Evolutionary conservation across 1,140 invertebrate species (phyloP), one percentile per base, ranked within the genome.

Genomic region (Prorops nasuta): DNA sequence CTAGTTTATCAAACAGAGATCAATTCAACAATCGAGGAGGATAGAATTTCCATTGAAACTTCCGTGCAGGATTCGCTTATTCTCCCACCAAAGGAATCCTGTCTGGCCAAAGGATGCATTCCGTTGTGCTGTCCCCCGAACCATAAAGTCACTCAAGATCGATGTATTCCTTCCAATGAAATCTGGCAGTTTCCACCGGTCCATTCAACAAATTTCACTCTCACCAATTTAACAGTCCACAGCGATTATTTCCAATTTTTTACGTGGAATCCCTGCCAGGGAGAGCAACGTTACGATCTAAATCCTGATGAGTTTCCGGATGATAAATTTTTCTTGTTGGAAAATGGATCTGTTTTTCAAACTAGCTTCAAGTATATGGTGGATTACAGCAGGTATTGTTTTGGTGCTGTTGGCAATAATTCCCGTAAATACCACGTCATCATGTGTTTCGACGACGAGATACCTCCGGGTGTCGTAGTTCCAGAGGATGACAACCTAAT

Each of bases 301-400:
- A 62, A 79, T 17, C 81, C 81, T 0, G 56, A 74, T 0, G 50
- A 59, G 21, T 57, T 67, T 10, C 64, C 57, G 24, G 48, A 64
- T 35, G 81, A 83, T 44, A 72, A 75, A 18, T 83, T 79, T 46
- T 70, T 76, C 42, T 58, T 83, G 12, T 54, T 82, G 16, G 62
- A 66, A 3, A 81, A 84, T 50, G 81, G 81, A 10, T 78, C 80
- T 0, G 54, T 83, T 15, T 77, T 81, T 21, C 66, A 69, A 2
- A 72, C 73, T 0, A 58, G 53, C 24, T 44, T 50, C 17, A 24
- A 54, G 0, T 1, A 55, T 52, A 0, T 54, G 0, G 1, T 56
- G 0, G n/a, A 48, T 2, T 34, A 39, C n/a, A 41, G 0, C 1
- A 14, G 51, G 0, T 70, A 59, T 7, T 71, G 69, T 24, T 21